Evolutionary conservation across 2,888 invertebrate species (phyloP).

Genomic region (Lordiphosa fenestrarum): DNA sequence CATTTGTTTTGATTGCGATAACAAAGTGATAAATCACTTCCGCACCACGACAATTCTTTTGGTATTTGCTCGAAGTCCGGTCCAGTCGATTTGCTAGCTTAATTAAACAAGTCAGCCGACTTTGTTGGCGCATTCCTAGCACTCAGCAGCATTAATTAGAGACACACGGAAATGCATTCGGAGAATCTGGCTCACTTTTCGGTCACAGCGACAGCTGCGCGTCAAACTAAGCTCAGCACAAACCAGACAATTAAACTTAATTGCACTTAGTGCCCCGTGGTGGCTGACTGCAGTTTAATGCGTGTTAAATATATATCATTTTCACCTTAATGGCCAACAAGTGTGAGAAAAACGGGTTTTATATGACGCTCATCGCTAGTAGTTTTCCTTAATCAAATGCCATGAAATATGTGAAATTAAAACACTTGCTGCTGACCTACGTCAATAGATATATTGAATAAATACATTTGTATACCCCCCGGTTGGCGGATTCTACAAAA

Average conservation of each 20-base stretch:
- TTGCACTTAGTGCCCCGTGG: constrained; percentile 30
- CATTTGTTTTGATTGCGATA: constrained; percentile 46
- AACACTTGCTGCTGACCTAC: constrained; percentile 40
- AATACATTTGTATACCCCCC: neutral
- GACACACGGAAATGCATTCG: constrained; percentile 43
- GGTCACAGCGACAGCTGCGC: constrained; percentile 6
- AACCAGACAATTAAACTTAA: constrained; percentile 49
- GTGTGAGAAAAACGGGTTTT: constrained; percentile 55
- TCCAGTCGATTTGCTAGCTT: constrained; percentile 14
- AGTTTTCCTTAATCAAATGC: constrained; percentile 60
- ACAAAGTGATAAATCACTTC: constrained; percentile 1
- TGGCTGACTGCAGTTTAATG: constrained; percentile 35
- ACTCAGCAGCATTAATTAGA: constrained; percentile 4
- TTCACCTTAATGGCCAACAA: constrained; percentile 34
- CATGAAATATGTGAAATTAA: constrained; percentile 40
- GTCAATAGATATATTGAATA: constrained; percentile 17
- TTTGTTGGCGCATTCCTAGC: constrained; percentile 1
- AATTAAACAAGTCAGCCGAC: constrained; percentile 1
- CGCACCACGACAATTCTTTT: neutral
- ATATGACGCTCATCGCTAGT: constrained; percentile 37
- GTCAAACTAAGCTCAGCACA: constrained; percentile 5
- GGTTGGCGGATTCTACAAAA: too few species aligned
- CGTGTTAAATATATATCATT: constrained; percentile 48
- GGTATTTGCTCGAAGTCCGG: constrained; percentile 27
- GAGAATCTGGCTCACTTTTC: constrained; percentile 16